Percentiles rank a stretch among this genome's conserved stretches.
These are phyloP conservation scores for Oncopodura yosiiana DNA, from an alignment of 1,140 invertebrate species.

Conservation along the genomic window DNA sequence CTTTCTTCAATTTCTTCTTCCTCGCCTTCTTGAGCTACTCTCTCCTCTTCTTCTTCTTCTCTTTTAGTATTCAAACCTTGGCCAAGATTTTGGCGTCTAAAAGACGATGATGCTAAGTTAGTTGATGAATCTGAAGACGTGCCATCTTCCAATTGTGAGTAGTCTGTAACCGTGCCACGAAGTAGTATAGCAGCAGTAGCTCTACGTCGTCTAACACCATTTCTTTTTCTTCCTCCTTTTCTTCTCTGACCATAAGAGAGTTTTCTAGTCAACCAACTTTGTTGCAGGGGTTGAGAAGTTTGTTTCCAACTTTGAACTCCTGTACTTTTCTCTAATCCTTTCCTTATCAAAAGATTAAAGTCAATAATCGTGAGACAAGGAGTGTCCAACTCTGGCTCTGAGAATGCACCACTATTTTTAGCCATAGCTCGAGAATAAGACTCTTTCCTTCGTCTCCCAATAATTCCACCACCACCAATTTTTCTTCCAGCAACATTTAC, in stretches of 20 bases:
- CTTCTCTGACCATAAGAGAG: slow-evolving; percentile 13
- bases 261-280: slow-evolving; percentile 33
- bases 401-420: slow-evolving; percentile 1
- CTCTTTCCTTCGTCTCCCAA: slow-evolving; percentile 18
- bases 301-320: slow-evolving; percentile 30
- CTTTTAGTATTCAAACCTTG: too few relatives aligned
- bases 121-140: slow-evolving; percentile 8
- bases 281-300: slow-evolving; percentile 1
- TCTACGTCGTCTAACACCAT: slow-evolving; percentile 16
- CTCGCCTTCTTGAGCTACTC: too few relatives aligned
- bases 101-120: too few relatives aligned
- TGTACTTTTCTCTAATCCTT: slow-evolving; percentile 45
- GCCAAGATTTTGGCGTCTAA: too few relatives aligned
- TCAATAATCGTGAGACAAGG: slow-evolving; percentile 60
- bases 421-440: neutral
- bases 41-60: too few relatives aligned
- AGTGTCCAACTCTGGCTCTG: slow-evolving; percentile 27
- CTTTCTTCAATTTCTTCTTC: too few relatives aligned
- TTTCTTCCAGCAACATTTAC: slow-evolving; percentile 38
- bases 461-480: slow-evolving; percentile 36
- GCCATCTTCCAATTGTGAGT: slow-evolving; percentile 29
- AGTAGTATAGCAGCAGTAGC: slow-evolving; percentile 24
- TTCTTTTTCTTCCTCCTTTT: neutral
- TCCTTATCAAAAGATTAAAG: slow-evolving; percentile 56
- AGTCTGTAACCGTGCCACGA: slow-evolving; percentile 29